Percentiles rank a stretch among this genome's conserved stretches.
Evolutionary conservation across 2,888 invertebrate species (phyloP).

Genomic region (Latrodectus hesperus): DNA sequence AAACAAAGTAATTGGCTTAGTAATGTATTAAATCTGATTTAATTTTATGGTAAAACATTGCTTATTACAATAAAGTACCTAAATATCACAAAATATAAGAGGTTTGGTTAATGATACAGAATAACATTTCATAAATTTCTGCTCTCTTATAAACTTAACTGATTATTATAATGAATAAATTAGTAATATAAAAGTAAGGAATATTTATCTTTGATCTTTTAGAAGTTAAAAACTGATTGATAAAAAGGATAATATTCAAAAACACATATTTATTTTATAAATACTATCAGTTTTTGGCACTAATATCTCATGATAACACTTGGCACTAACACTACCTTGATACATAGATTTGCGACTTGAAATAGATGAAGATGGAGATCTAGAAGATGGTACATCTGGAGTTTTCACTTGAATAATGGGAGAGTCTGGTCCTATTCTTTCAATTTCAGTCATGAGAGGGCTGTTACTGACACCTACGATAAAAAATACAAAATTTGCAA

Average conservation of each 20-base stretch:
- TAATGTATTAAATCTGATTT: neutral
- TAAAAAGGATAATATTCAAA: too few species aligned
- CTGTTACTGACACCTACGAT: constrained; percentile 67
- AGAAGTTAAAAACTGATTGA: neutral
- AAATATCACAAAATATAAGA: too few species aligned
- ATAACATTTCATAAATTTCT: too few species aligned
- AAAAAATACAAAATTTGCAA: neutral
- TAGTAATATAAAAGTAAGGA: neutral
- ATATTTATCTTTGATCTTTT: neutral
- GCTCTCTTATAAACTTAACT: too few species aligned
- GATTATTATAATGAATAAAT: neutral
- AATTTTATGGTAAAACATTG: neutral
- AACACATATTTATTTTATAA: too few species aligned
- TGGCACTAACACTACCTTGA: too few species aligned
- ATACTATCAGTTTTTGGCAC: too few species aligned
- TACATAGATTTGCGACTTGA: constrained; percentile 44
- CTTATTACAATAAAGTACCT: too few species aligned
- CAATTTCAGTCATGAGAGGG: constrained; percentile 70
- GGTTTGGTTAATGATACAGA: too few species aligned
- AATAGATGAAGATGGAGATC: constrained; percentile 55
- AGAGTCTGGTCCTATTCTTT: constrained; percentile 70
- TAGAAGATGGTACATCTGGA: constrained; percentile 34
- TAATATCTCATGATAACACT: too few species aligned
- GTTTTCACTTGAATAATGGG: constrained; percentile 70
- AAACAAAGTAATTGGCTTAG: too few species aligned